Base-by-base conservation (phyloP, 2,888 invertebrate genomes). In the Erebia palarica region DNA sequence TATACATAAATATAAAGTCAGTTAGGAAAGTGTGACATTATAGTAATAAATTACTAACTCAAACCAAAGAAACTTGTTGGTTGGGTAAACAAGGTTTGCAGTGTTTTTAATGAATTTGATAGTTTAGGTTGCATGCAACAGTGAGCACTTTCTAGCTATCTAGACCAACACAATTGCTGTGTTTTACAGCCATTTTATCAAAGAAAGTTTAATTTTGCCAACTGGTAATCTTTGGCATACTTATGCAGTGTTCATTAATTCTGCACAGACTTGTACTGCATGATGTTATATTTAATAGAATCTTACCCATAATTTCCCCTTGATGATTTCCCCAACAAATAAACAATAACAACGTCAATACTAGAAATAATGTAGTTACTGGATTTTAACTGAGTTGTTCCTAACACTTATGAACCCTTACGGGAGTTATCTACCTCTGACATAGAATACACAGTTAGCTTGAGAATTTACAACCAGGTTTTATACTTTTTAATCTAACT, bases 71-170 rank as follows among this genome's bases (percentile, higher is more conserved):
- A 73, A 72, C 65, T 72, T 68, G 61, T 73, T 75, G 72, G 66
- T 72, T 77, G 70, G 63, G 71, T 68, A 75, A 78, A 71, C 66
- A 73, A 68, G 59, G 68, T 74, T 69, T n/a, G 51, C 53, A 67
- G 64, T 60, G 59, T 65, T 65, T 75, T 58, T 69, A 68, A 74
- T 74, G 75, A 72, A 78, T 75, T 76, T 78, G 71, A 76, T 76
- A 74, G 71, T 76, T 76, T 76, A 71, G 69, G 65, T 66, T 77
- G 72, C 75, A 78, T 75, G 78, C 72, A 76, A 78, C 73, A 78
- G 76, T 69, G 75, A 76, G 68, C 75, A 75, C 77, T 79, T 78
- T 79, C 77, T 77, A 76, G 63, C 42, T 51, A 42, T 66, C 72
- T 73, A 71, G 70, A 68, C 71, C 67, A 27, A 9, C 55, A 57